Base-by-base conservation (phyloP, 2,888 invertebrate species). In the Alviniconcha strummeri region DNA sequence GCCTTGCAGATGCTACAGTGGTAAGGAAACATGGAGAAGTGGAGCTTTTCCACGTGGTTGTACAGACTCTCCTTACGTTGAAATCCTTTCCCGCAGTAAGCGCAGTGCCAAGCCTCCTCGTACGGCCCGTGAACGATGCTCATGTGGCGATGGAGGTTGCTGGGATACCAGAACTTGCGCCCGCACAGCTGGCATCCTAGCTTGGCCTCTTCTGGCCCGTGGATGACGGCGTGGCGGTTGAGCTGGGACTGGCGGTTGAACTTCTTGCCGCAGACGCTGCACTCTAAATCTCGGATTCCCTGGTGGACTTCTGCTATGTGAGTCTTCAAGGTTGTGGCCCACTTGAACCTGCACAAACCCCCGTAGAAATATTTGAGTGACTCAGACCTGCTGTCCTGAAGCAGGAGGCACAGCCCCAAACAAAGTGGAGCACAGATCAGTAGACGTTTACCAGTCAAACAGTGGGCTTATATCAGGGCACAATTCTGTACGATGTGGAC, bases 21-120 rank as follows among this genome's bases (percentile, higher is more conserved):
- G 83, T 87, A 90, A 36, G 90, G 87, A 82, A 85, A 89, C 9
- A 91, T 77, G 74, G 89, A 89, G 76, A 90, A 89, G 84, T 91
- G 91, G 4, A 89, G 85, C 36, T 87, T 85, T 67, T 88, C 89
- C 9, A 90, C 88, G 85, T 90, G 91, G 17, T 88, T 84, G 19
- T 89, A 85, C 89, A 90, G 89, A 5, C 88, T 85, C n/a, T 84
- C 80, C 71, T 90, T 90, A 54, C 88, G 85, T 19, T 77, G 82
- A 80, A 90, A 91, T 0, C 90, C 90, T 83, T 89, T 89, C 11
- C 90, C 91, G 85, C 91, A 91, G 81, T 91, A 91, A 5, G 90
- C 89, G 71, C 91, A 91, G 82, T 91, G 91, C 80, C 87, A 90
- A 8, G 85, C 86, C 83, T 91, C 90, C 19, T 82, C 83, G 60